Evolutionary conservation across 2,888 invertebrate species (phyloP).

Genomic region (Drosophila anomelani): DNA sequence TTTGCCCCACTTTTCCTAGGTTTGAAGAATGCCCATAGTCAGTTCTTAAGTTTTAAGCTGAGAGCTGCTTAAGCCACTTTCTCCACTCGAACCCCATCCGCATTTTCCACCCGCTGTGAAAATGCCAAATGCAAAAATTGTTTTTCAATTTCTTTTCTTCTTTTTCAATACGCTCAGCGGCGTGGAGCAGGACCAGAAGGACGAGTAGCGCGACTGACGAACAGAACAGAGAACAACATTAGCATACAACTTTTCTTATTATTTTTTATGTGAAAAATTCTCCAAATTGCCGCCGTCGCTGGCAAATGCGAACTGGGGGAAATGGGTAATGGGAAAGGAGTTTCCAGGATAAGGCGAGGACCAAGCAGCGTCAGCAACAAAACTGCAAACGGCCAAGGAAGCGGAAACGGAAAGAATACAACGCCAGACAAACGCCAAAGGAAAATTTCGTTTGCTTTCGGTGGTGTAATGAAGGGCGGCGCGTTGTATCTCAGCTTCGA

Average conservation of each 20-base stretch:
- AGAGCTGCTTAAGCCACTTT: constrained; percentile 55
- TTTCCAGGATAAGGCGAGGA: constrained; percentile 24
- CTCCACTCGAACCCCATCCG: constrained; percentile 35
- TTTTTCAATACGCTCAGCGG: constrained; percentile 56
- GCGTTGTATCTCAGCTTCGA: constrained; percentile 14
- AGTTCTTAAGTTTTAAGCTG: constrained; percentile 58
- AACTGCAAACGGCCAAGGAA: constrained; percentile 76
- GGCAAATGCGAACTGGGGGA: constrained; percentile 29
- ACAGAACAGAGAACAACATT: constrained; percentile 59
- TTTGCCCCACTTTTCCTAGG: background rate
- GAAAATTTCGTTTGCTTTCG: constrained; percentile 29
- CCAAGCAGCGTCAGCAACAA: constrained; percentile 50
- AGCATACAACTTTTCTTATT: constrained; percentile 80
- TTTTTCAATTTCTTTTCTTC: constrained; percentile 75
- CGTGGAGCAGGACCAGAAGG: constrained; percentile 17
- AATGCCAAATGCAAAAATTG: constrained; percentile 71
- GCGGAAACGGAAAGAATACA: constrained; percentile 78
- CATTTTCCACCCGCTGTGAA: constrained; percentile 49
- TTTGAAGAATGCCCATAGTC: constrained; percentile 52
- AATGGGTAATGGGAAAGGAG: constrained; percentile 46
- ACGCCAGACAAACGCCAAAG: constrained; percentile 73
- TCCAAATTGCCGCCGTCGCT: constrained; percentile 44
- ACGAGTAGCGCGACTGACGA: constrained; percentile 4
- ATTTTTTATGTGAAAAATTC: constrained; percentile 79
- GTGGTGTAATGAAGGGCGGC: constrained; percentile 22